Evolutionary conservation across 1,140 invertebrate species (phyloP).

Genomic region (Drosophila eugracilis): DNA sequence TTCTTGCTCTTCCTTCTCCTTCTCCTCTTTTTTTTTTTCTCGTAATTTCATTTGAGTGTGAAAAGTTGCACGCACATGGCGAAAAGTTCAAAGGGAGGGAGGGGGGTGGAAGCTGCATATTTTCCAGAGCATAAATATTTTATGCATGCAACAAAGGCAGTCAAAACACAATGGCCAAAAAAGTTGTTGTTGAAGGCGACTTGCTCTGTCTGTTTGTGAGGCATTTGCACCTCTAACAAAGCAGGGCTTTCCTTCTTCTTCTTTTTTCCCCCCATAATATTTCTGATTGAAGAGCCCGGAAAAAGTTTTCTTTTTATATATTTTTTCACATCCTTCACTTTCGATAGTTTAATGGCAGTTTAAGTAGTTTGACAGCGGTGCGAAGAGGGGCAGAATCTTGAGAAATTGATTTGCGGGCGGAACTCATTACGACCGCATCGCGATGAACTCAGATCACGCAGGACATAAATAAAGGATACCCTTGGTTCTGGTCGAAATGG

Average conservation of each 20-base stretch:
- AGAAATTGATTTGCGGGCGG: constrained; percentile 33
- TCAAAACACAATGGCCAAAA: constrained; percentile 68
- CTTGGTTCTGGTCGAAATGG: constrained; percentile 61
- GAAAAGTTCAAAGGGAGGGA: background rate
- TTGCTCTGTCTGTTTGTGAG: constrained; percentile 45
- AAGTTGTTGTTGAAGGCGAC: constrained; percentile 33
- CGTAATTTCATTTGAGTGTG: constrained; percentile 80
- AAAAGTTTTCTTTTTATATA: constrained; percentile 22
- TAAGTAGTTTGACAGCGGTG: constrained; percentile 74
- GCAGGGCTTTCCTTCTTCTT: constrained; percentile 49
- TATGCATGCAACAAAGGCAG: constrained; percentile 80
- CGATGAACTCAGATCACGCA: constrained; percentile 56
- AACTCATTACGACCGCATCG: constrained; percentile 36
- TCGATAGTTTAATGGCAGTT: constrained; percentile 84
- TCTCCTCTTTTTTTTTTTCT: constrained; percentile 32
- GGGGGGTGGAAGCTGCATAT: constrained; percentile 76
- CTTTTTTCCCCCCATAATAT: constrained; percentile 75
- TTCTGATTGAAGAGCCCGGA: constrained; percentile 50
- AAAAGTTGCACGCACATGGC: constrained; percentile 77
- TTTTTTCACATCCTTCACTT: constrained; percentile 27
- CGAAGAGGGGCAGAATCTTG: background rate
- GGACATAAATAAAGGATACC: constrained; percentile 62
- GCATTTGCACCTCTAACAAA: constrained; percentile 79
- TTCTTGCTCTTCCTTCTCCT: background rate
- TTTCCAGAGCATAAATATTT: constrained; percentile 79